A percentile compares a stretch with the other conserved stretches of the same genome.
phyloP scores from a whole-genome alignment of 2,797 vertebrate genomes.

The Cichlasoma orientale region DNA sequence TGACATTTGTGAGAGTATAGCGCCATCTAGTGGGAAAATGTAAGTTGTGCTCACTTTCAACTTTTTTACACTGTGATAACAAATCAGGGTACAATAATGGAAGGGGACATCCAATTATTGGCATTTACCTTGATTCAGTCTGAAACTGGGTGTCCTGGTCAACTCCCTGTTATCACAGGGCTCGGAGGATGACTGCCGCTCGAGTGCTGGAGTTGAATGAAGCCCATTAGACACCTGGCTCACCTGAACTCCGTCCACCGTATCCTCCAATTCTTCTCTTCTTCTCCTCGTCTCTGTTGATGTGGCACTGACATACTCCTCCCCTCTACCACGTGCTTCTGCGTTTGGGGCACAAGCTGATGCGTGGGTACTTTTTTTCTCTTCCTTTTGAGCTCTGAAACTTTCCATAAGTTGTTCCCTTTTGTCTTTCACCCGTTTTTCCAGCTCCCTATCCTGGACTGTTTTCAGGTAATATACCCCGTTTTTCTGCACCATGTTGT shows the following conservation, averaged over 20 bases:
- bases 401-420: conserved; percentile 46
- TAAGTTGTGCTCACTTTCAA: not conserved
- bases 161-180: not conserved
- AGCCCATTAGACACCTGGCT: conserved; percentile 50
- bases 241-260: not conserved
- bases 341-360: not conserved
- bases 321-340: not conserved
- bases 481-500: conserved; percentile 64
- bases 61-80: not conserved
- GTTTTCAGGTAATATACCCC: conserved; percentile 51
- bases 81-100: not conserved
- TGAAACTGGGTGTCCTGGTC: conserved; percentile 60
- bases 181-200: not conserved
- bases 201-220: conserved; percentile 35
- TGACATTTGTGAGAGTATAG: conserved; percentile 73
- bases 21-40: conserved; percentile 70
- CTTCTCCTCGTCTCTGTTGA: conserved; percentile 4
- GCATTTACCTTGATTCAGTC: conserved; percentile 69
- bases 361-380: not conserved
- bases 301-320: conserved; percentile 5
- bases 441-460: conserved; percentile 41
- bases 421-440: conserved; percentile 40
- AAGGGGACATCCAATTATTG: not conserved
- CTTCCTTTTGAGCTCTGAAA: conserved; percentile 38
- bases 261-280: conserved; percentile 16